Evolutionary conservation across 2,113 vertebrate species (phyloP).

Genomic region (Willisornis vidua): DNA sequence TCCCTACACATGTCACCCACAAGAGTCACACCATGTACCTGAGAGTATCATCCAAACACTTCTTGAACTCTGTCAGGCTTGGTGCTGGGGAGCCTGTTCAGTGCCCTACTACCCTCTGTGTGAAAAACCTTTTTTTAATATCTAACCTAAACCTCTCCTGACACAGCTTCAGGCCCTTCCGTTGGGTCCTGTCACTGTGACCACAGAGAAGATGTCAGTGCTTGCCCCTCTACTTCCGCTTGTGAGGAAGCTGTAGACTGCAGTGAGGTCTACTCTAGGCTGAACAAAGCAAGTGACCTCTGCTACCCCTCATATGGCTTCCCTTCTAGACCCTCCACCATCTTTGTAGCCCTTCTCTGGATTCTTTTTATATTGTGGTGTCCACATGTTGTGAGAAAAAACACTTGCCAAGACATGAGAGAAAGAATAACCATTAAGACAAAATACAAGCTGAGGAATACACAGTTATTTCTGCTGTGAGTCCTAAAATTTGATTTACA

Average conservation of each 20-base stretch:
- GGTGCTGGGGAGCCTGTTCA: background rate
- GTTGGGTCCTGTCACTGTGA: background rate
- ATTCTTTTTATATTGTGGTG: background rate
- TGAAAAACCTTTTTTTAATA: background rate
- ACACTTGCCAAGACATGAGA: background rate
- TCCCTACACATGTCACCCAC: background rate
- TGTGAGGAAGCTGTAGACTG: background rate
- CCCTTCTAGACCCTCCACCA: background rate
- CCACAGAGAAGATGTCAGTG: background rate
- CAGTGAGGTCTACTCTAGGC: background rate
- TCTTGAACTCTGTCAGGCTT: background rate
- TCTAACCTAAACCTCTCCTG: background rate
- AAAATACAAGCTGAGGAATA: background rate
- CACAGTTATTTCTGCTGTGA: background rate
- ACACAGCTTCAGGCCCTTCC: background rate
- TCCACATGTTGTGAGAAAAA: background rate
- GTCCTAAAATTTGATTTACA: background rate
- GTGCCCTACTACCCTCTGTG: accelerated
- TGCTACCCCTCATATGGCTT: background rate
- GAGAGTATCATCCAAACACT: background rate
- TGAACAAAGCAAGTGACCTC: background rate
- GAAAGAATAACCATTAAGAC: background rate
- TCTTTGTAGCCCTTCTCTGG: background rate
- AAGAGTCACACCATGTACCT: background rate
- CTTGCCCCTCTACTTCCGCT: background rate